phyloP scores from a whole-genome alignment of 2,888 invertebrate genomes.

The Cordilura impudica region DNA sequence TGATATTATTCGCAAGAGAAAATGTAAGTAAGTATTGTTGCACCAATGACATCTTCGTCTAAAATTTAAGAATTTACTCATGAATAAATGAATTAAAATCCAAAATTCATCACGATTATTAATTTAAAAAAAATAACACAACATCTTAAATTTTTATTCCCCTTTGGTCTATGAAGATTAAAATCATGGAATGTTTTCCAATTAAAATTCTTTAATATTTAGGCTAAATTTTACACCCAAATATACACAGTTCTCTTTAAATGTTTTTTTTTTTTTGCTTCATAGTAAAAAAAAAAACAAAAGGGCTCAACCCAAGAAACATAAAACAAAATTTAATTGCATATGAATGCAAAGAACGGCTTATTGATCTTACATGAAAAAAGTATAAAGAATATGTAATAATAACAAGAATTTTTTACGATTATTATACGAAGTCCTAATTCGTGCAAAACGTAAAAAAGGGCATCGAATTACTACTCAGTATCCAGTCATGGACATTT shows the following conservation, averaged over 20 bases:
- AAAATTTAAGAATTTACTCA: too few species aligned
- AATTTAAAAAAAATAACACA: constrained; percentile 19
- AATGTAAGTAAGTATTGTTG: too few species aligned
- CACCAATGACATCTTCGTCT: too few species aligned
- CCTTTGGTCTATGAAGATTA: constrained; percentile 21
- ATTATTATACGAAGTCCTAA: constrained; percentile 52
- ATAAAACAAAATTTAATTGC: constrained; percentile 36
- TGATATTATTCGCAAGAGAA: too few species aligned
- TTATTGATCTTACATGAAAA: constrained; percentile 15
- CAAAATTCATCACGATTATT: constrained; percentile 34
- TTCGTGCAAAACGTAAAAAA: constrained; percentile 55
- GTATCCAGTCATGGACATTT: constrained; percentile 55
- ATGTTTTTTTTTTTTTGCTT: too few species aligned
- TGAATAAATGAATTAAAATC: not conserved
- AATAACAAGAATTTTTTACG: constrained; percentile 53
- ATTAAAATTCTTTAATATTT: constrained; percentile 59
- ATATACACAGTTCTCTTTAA: constrained; percentile 5
- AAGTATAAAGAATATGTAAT: constrained; percentile 35
- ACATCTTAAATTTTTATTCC: constrained; percentile 14
- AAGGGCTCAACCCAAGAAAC: not conserved
- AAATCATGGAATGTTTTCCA: constrained; percentile 40
- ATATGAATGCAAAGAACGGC: constrained; percentile 29
- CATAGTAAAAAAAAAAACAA: not conserved
- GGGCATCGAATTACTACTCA: constrained; percentile 53
- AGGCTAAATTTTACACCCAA: constrained; percentile 48